Base-by-base conservation (phyloP, 2,113 vertebrate species). In the Camarhynchus parvulus region DNA sequence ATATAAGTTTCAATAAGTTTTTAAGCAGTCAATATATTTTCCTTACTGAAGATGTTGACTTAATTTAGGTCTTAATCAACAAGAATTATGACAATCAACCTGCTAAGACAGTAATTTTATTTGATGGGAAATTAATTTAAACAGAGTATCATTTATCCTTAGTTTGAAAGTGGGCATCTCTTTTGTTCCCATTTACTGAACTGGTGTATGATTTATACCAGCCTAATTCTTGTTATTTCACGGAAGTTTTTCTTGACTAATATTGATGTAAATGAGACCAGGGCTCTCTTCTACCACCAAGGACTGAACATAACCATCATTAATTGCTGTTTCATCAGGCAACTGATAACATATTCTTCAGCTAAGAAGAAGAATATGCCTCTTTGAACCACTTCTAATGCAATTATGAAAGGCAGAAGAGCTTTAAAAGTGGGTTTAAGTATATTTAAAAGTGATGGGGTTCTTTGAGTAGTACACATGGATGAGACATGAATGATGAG, bases 361-460 rank as follows among this genome's bases (percentile, higher is more conserved):
- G n/a, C 58, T 89, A 84, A 94, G 58, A 94, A 58, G 39, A 39
- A 13, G 39, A 39, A 39, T 89, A 2, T 50, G 14, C 72, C n/a
- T 89, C n/a, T 84, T 92, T 95, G 62, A 95, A 70, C 39, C 46
- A 83, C 59, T 88, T 88, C 37, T 91, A 84, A 91, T 87, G 66
- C 37, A 92, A 82, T 83, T 94, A 79, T 69, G 62, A 84, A 82
- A 49, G n/a, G n/a, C 30, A 92, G 50, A 89, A 92, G 78, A 83
- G 52, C 56, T 91, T 84, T 87, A 66, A 76, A 84, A 79, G 61
- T 82, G n/a, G 13, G 0, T 73, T 92, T 84, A 87, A 78, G 91
- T 76, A 61, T 11, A 53, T 75, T 76, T 49, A 75, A 50, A 90
- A 75, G 47, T 68, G 49, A 20, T 73, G 15, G 46, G 4, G 22